phyloP scores from a whole-genome alignment of 2,888 invertebrate species.

The Mesorhabditis sp. region DNA sequence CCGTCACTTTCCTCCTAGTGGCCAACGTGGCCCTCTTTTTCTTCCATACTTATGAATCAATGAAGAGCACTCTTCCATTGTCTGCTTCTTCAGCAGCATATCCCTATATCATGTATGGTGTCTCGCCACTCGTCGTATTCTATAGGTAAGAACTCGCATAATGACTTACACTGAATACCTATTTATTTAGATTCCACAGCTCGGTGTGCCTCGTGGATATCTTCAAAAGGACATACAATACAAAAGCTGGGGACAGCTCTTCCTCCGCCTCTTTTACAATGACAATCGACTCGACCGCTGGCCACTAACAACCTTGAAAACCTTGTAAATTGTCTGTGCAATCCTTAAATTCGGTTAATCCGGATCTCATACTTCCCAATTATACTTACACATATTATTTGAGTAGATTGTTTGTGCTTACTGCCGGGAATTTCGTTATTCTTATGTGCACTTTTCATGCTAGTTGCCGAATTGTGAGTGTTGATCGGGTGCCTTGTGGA shows the following conservation, averaged over 20 bases:
- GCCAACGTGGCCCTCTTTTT: slow-evolving; percentile 54
- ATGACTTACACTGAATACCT: not conserved
- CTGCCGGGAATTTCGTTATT: too few relatives aligned
- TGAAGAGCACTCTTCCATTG: slow-evolving; percentile 9
- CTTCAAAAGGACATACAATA: not conserved
- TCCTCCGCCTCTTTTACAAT: not conserved
- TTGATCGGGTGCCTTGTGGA: too few relatives aligned
- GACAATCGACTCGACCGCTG: not conserved
- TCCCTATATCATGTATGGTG: slow-evolving; percentile 47
- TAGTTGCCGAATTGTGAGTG: too few relatives aligned
- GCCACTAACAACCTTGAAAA: too few relatives aligned
- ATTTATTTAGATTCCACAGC: slow-evolving; percentile 1
- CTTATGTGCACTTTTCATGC: too few relatives aligned
- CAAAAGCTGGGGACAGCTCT: not conserved
- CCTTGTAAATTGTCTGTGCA: too few relatives aligned
- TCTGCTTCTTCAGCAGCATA: slow-evolving; percentile 24
- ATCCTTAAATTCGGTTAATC: too few relatives aligned
- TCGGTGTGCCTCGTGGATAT: not conserved
- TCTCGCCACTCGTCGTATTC: slow-evolving; percentile 53
- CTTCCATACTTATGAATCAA: slow-evolving; percentile 41
- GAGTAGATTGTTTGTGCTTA: too few relatives aligned
- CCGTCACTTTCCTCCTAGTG: slow-evolving; percentile 53
- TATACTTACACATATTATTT: too few relatives aligned
- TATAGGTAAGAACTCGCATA: slow-evolving; percentile 32
- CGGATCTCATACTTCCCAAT: too few relatives aligned